Percentiles rank a stretch among this genome's conserved stretches.
phyloP scores from a whole-genome alignment of 2,113 vertebrate species.

The Dendrocopos noguchii region DNA sequence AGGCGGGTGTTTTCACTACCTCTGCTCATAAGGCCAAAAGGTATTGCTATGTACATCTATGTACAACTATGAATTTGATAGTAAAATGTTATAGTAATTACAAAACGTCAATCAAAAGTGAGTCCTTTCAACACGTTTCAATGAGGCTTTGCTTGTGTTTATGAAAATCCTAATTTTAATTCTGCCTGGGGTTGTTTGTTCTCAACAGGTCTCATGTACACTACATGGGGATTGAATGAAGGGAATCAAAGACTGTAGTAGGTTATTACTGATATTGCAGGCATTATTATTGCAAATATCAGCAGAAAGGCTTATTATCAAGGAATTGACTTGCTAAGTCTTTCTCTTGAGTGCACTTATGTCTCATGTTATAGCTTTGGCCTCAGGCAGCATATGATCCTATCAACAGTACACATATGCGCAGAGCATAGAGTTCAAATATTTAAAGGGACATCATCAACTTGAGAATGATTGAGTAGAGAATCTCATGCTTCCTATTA shows the following conservation, averaged over 20 bases:
- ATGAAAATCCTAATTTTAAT: constrained; percentile 51
- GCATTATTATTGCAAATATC: constrained; percentile 72
- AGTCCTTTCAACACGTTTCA: neutral
- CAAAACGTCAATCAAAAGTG: neutral
- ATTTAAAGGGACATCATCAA: constrained; percentile 66
- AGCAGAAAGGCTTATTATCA: constrained; percentile 77
- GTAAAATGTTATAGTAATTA: neutral
- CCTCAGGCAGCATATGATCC: constrained; percentile 48
- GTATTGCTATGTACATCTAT: neutral
- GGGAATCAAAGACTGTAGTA: constrained; percentile 71
- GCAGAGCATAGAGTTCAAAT: constrained; percentile 22
- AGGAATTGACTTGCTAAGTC: constrained; percentile 62
- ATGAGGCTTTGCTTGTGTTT: neutral
- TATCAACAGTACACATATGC: constrained; percentile 29
- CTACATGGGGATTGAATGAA: constrained; percentile 71
- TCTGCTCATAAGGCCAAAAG: neutral
- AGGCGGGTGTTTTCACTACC: neutral
- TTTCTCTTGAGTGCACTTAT: constrained; percentile 71
- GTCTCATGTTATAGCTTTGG: constrained; percentile 62
- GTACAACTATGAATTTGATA: neutral
- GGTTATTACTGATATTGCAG: constrained; percentile 75
- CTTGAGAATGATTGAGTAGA: constrained; percentile 11
- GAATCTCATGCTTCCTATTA: neutral
- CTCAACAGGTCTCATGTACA: constrained; percentile 71
- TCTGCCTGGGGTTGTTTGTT: constrained; percentile 72